Percentiles rank a stretch among this genome's conserved stretches.
Conservation (phyloP, 2,888 invertebrate species). For the Drosophila prolongata region DNA sequence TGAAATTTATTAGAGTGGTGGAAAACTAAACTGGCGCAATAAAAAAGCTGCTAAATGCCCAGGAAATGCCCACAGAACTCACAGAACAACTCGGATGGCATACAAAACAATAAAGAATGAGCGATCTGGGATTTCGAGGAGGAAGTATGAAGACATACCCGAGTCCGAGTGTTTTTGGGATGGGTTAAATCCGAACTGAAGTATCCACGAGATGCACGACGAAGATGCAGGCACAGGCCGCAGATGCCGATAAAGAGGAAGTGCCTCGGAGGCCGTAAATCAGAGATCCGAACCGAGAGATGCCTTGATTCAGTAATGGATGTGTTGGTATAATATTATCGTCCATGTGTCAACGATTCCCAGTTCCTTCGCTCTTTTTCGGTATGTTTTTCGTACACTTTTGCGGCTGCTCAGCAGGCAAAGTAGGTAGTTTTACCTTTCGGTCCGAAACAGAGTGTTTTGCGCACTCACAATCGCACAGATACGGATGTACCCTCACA, state of each 20-base stretch:
- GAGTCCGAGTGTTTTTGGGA: slow-evolving; percentile 42
- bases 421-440: slow-evolving; percentile 80
- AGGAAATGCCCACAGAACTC: slow-evolving; percentile 19
- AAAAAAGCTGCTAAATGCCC: slow-evolving; percentile 46
- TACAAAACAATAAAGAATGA: slow-evolving; percentile 9
- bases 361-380: slow-evolving; percentile 36
- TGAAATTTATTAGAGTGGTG: slow-evolving; percentile 27
- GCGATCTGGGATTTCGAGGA: slow-evolving; percentile 10
- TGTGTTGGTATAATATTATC: slow-evolving; percentile 48
- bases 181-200: slow-evolving; percentile 49
- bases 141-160: slow-evolving; percentile 58
- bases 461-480: slow-evolving; percentile 57
- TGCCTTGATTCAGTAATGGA: slow-evolving; percentile 52
- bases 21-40: slow-evolving; percentile 25
- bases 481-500: slow-evolving; percentile 25
- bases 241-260: slow-evolving; percentile 63
- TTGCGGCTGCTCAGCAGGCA: slow-evolving; percentile 71
- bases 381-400: slow-evolving; percentile 76
- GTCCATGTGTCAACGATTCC: slow-evolving; percentile 39
- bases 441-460: slow-evolving; percentile 48
- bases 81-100: neutral
- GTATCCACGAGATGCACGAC: slow-evolving; percentile 61
- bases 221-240: slow-evolving; percentile 31
- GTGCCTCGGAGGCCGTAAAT: slow-evolving; percentile 63
- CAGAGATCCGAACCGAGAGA: slow-evolving; percentile 50